Evolutionary conservation across 1,140 invertebrate genomes (phyloP).

Genomic region (Halesus radiatus): DNA sequence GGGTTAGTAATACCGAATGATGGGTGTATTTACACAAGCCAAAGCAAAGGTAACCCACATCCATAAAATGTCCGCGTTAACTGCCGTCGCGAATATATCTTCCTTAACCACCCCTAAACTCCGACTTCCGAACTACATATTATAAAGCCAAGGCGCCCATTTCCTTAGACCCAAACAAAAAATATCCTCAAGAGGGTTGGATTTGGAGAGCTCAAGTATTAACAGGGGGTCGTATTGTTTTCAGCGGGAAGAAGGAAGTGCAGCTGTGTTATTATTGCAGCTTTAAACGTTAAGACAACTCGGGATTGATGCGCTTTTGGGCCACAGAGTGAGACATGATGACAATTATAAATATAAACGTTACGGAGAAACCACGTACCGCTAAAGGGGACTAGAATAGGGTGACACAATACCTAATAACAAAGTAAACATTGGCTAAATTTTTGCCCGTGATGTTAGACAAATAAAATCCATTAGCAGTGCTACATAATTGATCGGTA

Average conservation of each 20-base stretch:
- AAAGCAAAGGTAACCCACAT: slow-evolving; percentile 35
- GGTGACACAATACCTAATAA: no score
- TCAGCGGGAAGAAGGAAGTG: background rate
- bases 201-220: background rate
- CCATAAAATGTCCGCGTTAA: slow-evolving; percentile 25
- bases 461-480: no score
- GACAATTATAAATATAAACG: no score
- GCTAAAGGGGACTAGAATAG: no score
- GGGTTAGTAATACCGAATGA: slow-evolving; percentile 21
- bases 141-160: background rate
- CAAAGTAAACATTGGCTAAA: no score
- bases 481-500: no score
- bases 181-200: slow-evolving; percentile 1
- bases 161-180: slow-evolving; percentile 1
- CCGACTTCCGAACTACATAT: background rate
- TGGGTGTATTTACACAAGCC: slow-evolving; percentile 25
- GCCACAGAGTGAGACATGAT: no score
- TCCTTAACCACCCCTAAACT: background rate
- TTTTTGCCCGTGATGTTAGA: no score
- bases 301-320: background rate
- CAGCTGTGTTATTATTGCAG: slow-evolving; percentile 24
- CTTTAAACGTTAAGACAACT: slow-evolving; percentile 20
- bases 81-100: slow-evolving; percentile 26
- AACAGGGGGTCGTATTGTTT: background rate
- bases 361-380: no score